These are phyloP conservation scores for Sinopyrophorus schimmeli DNA, from an alignment of 2,888 invertebrate species.

Conservation along the genomic window DNA sequence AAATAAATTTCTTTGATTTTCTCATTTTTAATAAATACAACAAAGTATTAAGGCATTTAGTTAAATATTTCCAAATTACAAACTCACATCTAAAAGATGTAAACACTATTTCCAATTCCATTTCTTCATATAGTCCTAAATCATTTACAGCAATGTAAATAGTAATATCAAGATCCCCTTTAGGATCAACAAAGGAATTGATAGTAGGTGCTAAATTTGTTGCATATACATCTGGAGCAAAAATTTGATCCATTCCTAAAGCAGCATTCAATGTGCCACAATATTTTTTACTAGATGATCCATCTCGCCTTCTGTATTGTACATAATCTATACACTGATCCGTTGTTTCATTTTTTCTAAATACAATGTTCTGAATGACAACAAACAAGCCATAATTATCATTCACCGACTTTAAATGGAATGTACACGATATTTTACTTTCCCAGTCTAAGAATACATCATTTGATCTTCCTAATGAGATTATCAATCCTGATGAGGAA, in stretches of 20 bases:
- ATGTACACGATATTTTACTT: conserved; percentile 46
- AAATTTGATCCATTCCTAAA: conserved; percentile 38
- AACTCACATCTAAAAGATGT: conserved; percentile 55
- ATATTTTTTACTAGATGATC: conserved; percentile 42
- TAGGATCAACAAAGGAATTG: conserved; percentile 43
- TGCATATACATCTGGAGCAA: conserved; percentile 31
- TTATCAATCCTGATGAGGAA: conserved; percentile 41
- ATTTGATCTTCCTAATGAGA: conserved; percentile 43
- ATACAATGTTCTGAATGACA: conserved; percentile 57
- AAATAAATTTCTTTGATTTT: no score
- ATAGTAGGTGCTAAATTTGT: conserved; percentile 29
- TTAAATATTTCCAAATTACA: background rate
- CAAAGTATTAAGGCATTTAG: background rate
- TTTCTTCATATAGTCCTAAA: conserved; percentile 40
- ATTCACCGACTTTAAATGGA: conserved; percentile 44
- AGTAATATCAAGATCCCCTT: conserved; percentile 52
- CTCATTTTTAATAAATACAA: background rate
- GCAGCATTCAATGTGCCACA: conserved; percentile 51
- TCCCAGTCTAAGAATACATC: conserved; percentile 42
- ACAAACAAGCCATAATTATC: conserved; percentile 53
- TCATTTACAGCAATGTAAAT: conserved; percentile 52
- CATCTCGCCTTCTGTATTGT: conserved; percentile 46
- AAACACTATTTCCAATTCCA: conserved; percentile 55
- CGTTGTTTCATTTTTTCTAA: conserved; percentile 50
- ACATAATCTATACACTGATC: conserved; percentile 58